These are phyloP conservation scores for Drosophila punjabiensis DNA, from an alignment of 1,140 invertebrate species.

Conservation along the genomic window DNA sequence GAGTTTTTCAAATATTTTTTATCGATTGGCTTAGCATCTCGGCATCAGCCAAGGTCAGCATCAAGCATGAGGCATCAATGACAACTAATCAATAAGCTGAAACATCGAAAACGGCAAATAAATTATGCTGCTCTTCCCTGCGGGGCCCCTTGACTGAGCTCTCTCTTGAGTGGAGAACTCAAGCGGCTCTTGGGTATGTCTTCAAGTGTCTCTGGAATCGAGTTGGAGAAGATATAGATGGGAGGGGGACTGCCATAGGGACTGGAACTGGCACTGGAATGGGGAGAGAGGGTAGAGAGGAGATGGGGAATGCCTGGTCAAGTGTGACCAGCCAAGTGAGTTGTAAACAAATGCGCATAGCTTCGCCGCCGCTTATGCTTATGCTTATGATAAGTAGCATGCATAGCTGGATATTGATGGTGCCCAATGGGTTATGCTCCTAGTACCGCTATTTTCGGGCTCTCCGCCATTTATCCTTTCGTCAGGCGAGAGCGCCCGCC, in stretches of 20 bases:
- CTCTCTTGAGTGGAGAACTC: conserved; percentile 36
- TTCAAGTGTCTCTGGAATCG: conserved; percentile 42
- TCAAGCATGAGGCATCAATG: conserved; percentile 55
- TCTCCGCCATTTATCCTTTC: conserved; percentile 7
- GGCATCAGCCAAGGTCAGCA: conserved; percentile 54
- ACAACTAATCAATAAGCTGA: conserved; percentile 71
- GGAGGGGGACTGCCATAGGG: neutral
- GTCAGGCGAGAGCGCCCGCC: neutral
- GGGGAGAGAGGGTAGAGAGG: neutral
- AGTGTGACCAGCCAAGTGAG: conserved; percentile 73
- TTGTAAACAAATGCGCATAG: conserved; percentile 65
- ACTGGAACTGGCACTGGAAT: neutral
- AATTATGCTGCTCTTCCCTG: conserved; percentile 32
- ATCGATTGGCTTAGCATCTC: conserved; percentile 52
- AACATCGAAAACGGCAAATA: conserved; percentile 33
- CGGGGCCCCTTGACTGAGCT: conserved; percentile 17
- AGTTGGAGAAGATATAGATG: conserved; percentile 45
- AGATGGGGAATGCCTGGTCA: conserved; percentile 38
- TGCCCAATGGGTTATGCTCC: conserved; percentile 39
- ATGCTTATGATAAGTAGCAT: conserved; percentile 46
- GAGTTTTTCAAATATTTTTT: conserved; percentile 59
- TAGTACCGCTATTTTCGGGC: conserved; percentile 25
- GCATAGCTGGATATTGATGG: conserved; percentile 55
- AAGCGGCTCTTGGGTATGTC: conserved; percentile 32
- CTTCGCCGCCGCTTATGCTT: conserved; percentile 36